A percentile compares a stretch with the other conserved stretches of the same genome.
These are phyloP conservation scores for Drosophila santomea DNA, from an alignment of 1,140 invertebrate species.

Conservation along the genomic window DNA sequence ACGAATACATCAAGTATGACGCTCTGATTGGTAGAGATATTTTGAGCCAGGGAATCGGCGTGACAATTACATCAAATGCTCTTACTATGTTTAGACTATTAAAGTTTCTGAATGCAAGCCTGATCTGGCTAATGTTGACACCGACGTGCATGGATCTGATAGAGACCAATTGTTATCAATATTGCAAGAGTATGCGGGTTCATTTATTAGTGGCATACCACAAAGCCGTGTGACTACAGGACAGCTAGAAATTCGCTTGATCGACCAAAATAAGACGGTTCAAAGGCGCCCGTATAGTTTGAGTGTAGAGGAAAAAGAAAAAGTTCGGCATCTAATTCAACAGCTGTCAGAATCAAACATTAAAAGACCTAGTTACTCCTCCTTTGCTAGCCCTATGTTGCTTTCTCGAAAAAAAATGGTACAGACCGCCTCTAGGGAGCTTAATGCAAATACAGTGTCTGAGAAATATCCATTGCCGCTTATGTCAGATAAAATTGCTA, in stretches of 20 bases:
- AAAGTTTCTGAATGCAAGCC: background rate
- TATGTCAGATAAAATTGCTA: too few species aligned
- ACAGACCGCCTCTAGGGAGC: too few species aligned
- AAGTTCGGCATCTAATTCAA: background rate
- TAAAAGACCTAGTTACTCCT: too few species aligned
- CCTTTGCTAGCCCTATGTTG: too few species aligned
- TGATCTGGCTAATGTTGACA: background rate
- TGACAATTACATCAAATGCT: background rate
- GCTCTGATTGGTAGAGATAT: too few species aligned
- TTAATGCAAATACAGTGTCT: too few species aligned
- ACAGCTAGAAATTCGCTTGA: background rate
- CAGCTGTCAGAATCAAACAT: too few species aligned
- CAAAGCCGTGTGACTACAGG: background rate
- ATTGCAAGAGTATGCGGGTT: background rate
- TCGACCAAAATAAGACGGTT: background rate
- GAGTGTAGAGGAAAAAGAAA: background rate
- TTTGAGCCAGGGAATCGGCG: too few species aligned
- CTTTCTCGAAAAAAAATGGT: too few species aligned
- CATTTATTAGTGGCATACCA: background rate
- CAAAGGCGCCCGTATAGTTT: background rate
- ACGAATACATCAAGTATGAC: too few species aligned
- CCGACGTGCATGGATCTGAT: too few species aligned
- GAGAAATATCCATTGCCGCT: background rate
- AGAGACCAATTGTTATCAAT: background rate
- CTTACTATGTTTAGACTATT: background rate